A percentile compares a stretch with the other conserved stretches of the same genome.
Conservation (phyloP, 92 coral and sea anemone species). For the Blastomussa wellsi region DNA sequence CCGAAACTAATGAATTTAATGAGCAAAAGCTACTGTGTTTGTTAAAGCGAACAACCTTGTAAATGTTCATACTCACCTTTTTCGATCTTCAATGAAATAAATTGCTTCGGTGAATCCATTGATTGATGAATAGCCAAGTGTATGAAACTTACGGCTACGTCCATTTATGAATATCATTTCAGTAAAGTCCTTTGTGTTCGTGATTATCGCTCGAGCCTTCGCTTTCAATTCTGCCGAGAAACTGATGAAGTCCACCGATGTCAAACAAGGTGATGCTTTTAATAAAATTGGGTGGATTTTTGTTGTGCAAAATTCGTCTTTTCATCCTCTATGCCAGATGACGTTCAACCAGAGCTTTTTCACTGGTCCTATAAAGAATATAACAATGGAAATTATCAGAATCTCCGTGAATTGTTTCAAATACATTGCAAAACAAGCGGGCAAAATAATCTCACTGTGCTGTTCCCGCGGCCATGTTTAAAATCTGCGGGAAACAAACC, state of each 20-base stretch:
- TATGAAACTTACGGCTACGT: too few relatives aligned
- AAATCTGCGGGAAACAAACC: not conserved
- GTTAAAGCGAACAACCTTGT: not conserved
- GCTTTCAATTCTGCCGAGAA: too few relatives aligned
- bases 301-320: not conserved
- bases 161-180: not conserved
- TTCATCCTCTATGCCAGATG: not conserved
- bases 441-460: not conserved
- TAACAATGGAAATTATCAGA: not conserved
- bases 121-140: too few relatives aligned
- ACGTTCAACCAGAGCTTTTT: not conserved
- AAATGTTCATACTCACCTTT: not conserved
- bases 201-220: too few relatives aligned
- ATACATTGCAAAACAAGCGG: not conserved
- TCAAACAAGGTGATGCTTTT: too few relatives aligned
- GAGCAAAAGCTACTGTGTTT: too few relatives aligned
- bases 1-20: too few relatives aligned
- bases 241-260: too few relatives aligned
- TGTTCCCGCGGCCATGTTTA: conserved; percentile 14
- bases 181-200: too few relatives aligned
- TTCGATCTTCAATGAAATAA: not conserved
- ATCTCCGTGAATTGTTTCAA: not conserved
- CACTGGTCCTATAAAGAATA: not conserved
- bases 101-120: not conserved
- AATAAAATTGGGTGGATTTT: not conserved